Conservation (phyloP, 2,113 vertebrate genomes). For the Hoplias malabaricus region DNA sequence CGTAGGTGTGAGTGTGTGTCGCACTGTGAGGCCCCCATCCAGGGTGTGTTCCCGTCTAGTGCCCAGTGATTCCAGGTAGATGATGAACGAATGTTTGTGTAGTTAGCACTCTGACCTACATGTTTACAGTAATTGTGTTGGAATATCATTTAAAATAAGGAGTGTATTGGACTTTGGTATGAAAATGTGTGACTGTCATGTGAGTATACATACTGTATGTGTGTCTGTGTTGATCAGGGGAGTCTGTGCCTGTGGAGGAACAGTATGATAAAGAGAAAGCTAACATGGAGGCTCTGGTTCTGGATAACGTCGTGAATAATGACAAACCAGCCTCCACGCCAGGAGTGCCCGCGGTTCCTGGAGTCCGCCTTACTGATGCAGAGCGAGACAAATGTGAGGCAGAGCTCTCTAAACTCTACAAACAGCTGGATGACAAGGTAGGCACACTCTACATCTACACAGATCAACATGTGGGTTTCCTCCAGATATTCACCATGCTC, state of each 20-base stretch:
- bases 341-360: slow-evolving; percentile 81
- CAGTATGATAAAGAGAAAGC: slow-evolving; percentile 97
- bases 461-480: too few species aligned
- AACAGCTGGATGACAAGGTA: slow-evolving; percentile 95
- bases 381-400: slow-evolving; percentile 93
- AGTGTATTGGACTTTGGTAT: too few species aligned
- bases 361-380: slow-evolving; percentile 86
- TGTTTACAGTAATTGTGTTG: too few species aligned
- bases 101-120: too few species aligned
- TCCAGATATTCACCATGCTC: too few species aligned
- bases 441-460: not conserved
- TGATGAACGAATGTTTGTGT: too few species aligned
- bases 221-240: slow-evolving; percentile 72
- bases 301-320: slow-evolving; percentile 85
- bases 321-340: slow-evolving; percentile 87
- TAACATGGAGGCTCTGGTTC: slow-evolving; percentile 85
- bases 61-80: too few species aligned
- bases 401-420: slow-evolving; percentile 90
- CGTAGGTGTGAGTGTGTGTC: too few species aligned
- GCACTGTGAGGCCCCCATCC: not conserved
- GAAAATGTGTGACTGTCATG: slow-evolving; percentile 8
- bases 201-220: not conserved
- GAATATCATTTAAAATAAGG: too few species aligned
- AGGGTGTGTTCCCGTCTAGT: too few species aligned
- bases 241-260: slow-evolving; percentile 90